Conservation (phyloP, 2,888 invertebrate species). For the Epirrhoe tristata region DNA sequence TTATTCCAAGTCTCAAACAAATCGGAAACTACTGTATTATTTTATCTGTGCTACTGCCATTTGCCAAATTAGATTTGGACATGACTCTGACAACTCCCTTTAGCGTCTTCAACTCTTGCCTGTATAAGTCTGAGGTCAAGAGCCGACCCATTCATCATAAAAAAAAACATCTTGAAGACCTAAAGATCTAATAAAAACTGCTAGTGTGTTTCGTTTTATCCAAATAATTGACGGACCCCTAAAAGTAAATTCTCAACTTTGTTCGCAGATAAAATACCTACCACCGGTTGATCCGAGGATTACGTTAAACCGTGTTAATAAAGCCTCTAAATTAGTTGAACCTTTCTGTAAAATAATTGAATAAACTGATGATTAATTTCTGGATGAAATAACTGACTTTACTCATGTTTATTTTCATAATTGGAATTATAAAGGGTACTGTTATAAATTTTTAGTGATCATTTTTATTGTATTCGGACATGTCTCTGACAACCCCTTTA, state of each 20-base stretch:
- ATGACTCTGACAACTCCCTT: too few species aligned
- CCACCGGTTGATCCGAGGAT: constrained; percentile 28
- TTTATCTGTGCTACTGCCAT: too few species aligned
- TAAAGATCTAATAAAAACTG: too few species aligned
- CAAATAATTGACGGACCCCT: constrained; percentile 9
- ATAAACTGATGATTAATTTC: constrained; percentile 13
- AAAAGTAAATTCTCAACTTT: constrained; percentile 16
- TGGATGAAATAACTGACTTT: background rate
- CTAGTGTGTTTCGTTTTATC: too few species aligned
- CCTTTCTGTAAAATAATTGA: constrained; percentile 20
- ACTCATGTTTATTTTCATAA: background rate
- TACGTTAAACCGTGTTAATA: constrained; percentile 25
- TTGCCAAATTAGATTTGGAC: too few species aligned
- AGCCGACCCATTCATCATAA: too few species aligned
- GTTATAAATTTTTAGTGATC: background rate
- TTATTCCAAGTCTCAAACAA: too few species aligned
- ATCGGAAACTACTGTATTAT: too few species aligned
- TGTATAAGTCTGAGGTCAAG: too few species aligned
- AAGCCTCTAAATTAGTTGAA: constrained; percentile 25
- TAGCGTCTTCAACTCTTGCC: too few species aligned
- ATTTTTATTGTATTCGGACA: background rate
- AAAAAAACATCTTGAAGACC: too few species aligned
- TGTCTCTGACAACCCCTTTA: too few species aligned
- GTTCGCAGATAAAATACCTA: constrained; percentile 22
- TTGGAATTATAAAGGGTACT: background rate